Evolutionary conservation across 2,113 vertebrate genomes (phyloP), one percentile per base, ranked within the genome.

Genomic region (Spermophilus dauricus): DNA sequence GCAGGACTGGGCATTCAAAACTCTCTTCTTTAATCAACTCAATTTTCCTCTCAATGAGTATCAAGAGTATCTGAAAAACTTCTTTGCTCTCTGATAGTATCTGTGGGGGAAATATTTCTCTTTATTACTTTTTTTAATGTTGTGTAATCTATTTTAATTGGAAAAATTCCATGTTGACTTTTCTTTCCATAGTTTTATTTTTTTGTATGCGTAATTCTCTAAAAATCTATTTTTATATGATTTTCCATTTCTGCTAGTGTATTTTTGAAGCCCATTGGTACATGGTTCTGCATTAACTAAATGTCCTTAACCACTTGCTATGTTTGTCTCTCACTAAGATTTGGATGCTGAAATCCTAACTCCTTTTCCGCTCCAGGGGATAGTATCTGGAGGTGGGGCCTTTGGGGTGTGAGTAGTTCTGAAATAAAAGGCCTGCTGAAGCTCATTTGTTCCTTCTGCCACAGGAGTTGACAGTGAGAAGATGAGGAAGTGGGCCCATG

Each of bases 201-300:
- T 42, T 93, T 78, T 39, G 10, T 58, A 42, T 69, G 72, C 56
- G 11, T 78, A 75, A 93, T 95, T 95, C 86, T 86, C 77, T 86
- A 76, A 77, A 92, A 94, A 30, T 94, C 92, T 97, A 93, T 96
- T 97, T 97, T 97, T 93, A 90, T 69, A 91, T 63, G 34, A 90
- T 94, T 97, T 97, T 89, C 30, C 88, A 95, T 97, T 85, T 94
- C 45, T 82, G 37, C 30, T 76, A 86, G 37, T 75, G 1, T 91
- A 86, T 96, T 97, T 97, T 56, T 91, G 45, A 96, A 97, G 65
- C 10, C 34, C 87, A 53, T 77, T 77, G 61, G 48, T 92, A 85
- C 34, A 39, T 81, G 69, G 39, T 84, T 82, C 61, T 95, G 51
- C 51, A 94, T 91, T 96, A 87, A 91, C 32, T 91, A 58, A 89